phyloP scores from a whole-genome alignment of 2,113 vertebrate genomes.

The Hypanus sabinus region DNA sequence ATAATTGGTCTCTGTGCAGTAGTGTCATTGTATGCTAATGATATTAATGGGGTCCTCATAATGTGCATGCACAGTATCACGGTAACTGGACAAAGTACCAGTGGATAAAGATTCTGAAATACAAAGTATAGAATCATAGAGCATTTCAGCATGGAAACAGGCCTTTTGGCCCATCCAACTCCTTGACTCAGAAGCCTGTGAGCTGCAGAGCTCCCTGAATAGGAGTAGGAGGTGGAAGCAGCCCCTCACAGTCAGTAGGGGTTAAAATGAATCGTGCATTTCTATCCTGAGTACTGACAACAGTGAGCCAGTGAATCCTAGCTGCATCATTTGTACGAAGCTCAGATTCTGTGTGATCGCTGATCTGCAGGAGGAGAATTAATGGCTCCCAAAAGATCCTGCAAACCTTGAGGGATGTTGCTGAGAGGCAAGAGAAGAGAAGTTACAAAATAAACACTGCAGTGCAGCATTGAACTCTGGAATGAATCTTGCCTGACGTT shows the following conservation, averaged over 20 bases:
- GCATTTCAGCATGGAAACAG: too few species aligned
- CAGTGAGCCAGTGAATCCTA: background rate
- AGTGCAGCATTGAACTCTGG: background rate
- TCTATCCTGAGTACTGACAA: background rate
- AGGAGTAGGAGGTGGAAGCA: background rate
- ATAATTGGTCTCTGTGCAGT: background rate
- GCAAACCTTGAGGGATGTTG: background rate
- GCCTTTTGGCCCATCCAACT: too few species aligned
- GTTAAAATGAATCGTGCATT: background rate
- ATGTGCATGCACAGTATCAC: background rate
- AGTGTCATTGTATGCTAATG: background rate
- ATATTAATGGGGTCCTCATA: background rate
- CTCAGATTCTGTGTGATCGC: background rate
- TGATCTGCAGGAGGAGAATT: background rate
- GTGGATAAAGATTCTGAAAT: too few species aligned
- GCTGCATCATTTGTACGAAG: background rate
- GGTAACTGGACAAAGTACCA: too few species aligned
- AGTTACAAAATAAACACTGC: background rate
- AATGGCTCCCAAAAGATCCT: background rate
- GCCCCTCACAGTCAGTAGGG: background rate
- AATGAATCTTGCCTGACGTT: background rate
- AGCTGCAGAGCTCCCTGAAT: background rate
- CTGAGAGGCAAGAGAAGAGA: background rate
- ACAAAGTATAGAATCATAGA: too few species aligned
- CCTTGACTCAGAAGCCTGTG: too few species aligned